Evolutionary conservation across 2,797 vertebrate genomes (phyloP).

Genomic region (Mormyrus proboscirostris): DNA sequence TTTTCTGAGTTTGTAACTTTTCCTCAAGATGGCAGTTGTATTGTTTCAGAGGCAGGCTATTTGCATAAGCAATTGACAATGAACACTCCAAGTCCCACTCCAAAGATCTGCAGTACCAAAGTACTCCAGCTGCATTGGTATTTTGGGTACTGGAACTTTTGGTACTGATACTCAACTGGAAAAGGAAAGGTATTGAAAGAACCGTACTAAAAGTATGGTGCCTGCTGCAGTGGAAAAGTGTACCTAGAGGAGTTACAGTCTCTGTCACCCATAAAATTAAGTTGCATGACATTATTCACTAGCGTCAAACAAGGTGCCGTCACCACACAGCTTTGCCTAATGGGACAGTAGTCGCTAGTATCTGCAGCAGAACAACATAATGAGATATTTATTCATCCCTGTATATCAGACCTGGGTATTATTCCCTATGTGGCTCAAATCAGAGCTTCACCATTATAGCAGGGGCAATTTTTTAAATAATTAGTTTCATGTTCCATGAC

Average conservation of each 20-base stretch:
- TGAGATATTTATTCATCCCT: neutral
- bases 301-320: neutral
- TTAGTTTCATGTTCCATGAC: neutral
- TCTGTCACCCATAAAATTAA: neutral
- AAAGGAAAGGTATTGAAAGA: neutral
- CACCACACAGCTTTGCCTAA: neutral
- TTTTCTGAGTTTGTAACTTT: neutral
- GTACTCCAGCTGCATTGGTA: neutral
- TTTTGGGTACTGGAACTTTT: neutral
- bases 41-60: neutral
- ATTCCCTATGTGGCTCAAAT: neutral
- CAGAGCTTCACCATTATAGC: neutral
- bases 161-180: neutral
- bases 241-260: neutral
- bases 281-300: neutral
- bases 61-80: neutral
- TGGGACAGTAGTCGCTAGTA: neutral
- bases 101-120: neutral
- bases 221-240: neutral
- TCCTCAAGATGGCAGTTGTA: neutral
- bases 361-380: neutral
- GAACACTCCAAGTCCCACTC: neutral
- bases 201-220: neutral
- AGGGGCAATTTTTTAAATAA: neutral
- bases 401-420: neutral